Percentiles rank a stretch among this genome's conserved stretches.
Evolutionary conservation across 2,113 vertebrate genomes (phyloP).

Genomic region (Agapornis roseicollis): DNA sequence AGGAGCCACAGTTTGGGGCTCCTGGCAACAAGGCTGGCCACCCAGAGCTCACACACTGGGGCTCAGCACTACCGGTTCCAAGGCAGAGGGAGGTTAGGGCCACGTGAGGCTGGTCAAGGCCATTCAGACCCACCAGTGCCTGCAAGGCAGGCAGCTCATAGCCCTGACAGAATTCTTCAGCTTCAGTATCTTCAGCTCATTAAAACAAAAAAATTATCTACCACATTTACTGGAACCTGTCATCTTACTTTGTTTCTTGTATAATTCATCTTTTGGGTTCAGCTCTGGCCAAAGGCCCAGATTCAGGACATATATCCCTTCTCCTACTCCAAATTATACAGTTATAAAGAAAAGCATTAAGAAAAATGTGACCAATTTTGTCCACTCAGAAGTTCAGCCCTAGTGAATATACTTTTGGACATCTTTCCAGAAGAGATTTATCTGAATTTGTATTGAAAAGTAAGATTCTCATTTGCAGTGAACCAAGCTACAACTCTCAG

Average conservation of each 20-base stretch:
- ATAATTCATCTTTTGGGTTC: not conserved
- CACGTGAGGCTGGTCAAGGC: not conserved
- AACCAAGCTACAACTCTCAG: not conserved
- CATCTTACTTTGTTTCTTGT: not conserved
- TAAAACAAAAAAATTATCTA: not conserved
- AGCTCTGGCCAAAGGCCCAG: not conserved
- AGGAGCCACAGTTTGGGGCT: accelerated
- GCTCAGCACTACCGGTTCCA: not conserved
- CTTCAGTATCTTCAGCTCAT: not conserved
- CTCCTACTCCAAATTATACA: not conserved
- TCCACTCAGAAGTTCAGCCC: not conserved
- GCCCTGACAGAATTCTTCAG: not conserved
- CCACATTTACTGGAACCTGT: not conserved
- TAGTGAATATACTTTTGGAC: not conserved
- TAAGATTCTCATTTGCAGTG: not conserved
- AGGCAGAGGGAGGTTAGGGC: too few species aligned
- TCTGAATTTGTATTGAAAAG: not conserved
- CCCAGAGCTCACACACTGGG: accelerated
- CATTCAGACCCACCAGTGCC: not conserved
- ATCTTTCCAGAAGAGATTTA: not conserved
- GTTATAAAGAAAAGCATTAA: not conserved
- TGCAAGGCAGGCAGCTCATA: not conserved
- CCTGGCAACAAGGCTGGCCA: not conserved
- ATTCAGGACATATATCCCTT: not conserved
- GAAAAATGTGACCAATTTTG: not conserved